Percentiles rank a stretch among this genome's conserved stretches.
Conservation (phyloP, 2,113 vertebrate species). For the Neodon shergylaensis region DNA sequence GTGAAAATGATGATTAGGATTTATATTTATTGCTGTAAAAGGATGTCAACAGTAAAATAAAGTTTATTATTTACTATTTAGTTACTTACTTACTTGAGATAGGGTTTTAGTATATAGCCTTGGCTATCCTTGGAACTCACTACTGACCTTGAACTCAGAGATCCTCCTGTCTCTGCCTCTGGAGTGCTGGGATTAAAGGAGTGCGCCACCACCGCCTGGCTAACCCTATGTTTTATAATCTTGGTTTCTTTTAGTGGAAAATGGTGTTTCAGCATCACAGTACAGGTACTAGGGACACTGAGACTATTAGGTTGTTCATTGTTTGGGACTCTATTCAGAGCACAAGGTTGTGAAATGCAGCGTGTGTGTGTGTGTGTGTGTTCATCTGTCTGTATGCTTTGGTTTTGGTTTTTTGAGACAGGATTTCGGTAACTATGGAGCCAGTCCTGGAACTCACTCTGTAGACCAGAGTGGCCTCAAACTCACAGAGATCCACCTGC, state of each 20-base stretch:
- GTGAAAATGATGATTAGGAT: background rate
- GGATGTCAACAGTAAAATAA: background rate
- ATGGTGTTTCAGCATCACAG: constrained; percentile 5
- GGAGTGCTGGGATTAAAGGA: background rate
- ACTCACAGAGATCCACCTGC: too few relatives aligned
- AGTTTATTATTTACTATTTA: background rate
- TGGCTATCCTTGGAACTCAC: background rate
- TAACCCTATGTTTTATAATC: background rate
- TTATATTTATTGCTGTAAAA: background rate
- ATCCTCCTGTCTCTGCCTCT: background rate
- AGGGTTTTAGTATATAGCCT: background rate
- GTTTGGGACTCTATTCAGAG: background rate
- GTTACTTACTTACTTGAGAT: background rate
- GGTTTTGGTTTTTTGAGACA: background rate
- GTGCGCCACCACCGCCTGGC: background rate
- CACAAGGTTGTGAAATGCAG: background rate
- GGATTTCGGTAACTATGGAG: too few relatives aligned
- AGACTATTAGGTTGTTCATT: background rate
- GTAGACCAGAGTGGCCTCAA: too few relatives aligned
- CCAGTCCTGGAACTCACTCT: too few relatives aligned
- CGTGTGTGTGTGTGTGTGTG: background rate
- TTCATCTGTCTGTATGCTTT: background rate
- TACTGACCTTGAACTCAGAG: background rate
- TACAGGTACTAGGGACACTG: background rate
- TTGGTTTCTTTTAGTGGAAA: constrained; percentile 8